Conservation (phyloP, 2,797 vertebrate species). For the Sternarchorhynchus goeldii region DNA sequence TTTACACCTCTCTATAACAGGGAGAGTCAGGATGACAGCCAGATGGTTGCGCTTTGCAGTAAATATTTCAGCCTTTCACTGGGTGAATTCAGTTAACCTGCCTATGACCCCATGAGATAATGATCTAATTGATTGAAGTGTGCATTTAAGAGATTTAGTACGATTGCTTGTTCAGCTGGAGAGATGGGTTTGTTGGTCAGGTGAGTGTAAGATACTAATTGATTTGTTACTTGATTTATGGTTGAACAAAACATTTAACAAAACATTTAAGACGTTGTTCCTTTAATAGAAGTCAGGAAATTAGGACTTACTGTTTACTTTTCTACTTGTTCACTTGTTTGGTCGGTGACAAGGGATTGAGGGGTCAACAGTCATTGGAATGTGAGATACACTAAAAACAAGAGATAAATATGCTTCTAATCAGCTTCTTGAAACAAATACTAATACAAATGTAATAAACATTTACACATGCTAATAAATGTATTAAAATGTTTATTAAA, state of each 20-base stretch:
- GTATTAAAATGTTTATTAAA: too few relatives aligned
- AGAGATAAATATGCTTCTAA: too few relatives aligned
- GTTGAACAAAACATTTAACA: too few relatives aligned
- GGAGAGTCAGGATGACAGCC: neutral
- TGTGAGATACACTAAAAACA: neutral
- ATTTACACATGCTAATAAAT: too few relatives aligned
- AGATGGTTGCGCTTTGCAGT: neutral
- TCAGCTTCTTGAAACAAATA: too few relatives aligned
- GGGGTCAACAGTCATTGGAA: neutral
- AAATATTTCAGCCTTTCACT: neutral
- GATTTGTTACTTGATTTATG: neutral
- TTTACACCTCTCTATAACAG: neutral
- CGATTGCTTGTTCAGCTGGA: neutral
- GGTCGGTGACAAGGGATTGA: neutral
- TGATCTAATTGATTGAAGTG: neutral
- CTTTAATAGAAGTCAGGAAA: too few relatives aligned
- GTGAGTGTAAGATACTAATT: neutral
- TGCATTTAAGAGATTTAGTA: conserved; percentile 2
- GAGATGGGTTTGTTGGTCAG: neutral
- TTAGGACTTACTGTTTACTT: neutral
- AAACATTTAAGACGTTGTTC: too few relatives aligned
- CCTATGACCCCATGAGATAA: neutral
- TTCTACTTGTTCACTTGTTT: neutral
- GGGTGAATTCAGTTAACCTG: neutral
- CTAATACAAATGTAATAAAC: too few relatives aligned